Evolutionary conservation across 2,113 vertebrate species (phyloP), one percentile per base, ranked within the genome.

Genomic region (Callipepla californica): DNA sequence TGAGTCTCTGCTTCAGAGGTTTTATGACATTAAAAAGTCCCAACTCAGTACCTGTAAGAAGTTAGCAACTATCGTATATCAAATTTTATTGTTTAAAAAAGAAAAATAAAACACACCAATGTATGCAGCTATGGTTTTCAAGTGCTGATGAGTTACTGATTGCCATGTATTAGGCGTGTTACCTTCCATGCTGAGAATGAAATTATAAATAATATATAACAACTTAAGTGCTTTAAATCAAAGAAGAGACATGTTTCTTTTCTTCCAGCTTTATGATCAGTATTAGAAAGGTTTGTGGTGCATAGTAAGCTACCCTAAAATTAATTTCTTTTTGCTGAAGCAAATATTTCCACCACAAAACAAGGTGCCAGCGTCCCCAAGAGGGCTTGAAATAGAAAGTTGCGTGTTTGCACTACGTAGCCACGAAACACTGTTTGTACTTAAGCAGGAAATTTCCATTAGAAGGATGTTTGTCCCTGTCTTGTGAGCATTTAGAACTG

Each of bases 61-160:
- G 95, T 95, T 94, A 85, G 73, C 77, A 94, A 96, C 93, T 82
- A 65, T 78, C 77, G 81, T 88, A 92, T 75, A 95, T 94, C 94
- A 95, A 77, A 11, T 68, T 95, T 93, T 74, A 90, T 26, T 44
- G 85, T 18, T 63, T 20, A 53, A 73, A 74, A 69, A 74, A 62
- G 42, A 83, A 87, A 70, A 79, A 78, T 92, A 87, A 89, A 77
- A 5, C 57, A 51, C 32, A 38, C 12, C 74, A 17, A 55, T 6
- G 12, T 66, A 68, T 58, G 65, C 91, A 87, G 77, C 63, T 79
- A 23, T 11, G 34, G 79, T 38, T 91, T 85, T 74, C 68, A 73
- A 83, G 61, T 50, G 74, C 55, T 75, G 78, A 32, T 21, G 61
- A 93, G 76, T 6, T 42, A 6, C 51, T 75, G 78, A 67, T 69